Evolutionary conservation across 2,888 invertebrate genomes (phyloP).

Genomic region (Hydrotaea diabolus): DNA sequence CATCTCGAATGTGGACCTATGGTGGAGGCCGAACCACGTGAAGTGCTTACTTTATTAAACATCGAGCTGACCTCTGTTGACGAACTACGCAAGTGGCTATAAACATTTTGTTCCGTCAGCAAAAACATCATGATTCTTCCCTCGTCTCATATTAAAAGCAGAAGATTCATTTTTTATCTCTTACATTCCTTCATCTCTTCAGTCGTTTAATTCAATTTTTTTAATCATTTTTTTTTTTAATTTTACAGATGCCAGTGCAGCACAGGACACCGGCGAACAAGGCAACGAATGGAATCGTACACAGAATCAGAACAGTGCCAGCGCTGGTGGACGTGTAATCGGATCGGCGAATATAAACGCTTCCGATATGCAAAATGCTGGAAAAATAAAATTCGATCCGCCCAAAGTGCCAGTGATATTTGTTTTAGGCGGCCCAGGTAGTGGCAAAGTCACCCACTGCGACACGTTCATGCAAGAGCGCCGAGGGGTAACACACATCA

Average conservation of each 20-base stretch:
- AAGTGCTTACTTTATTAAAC: no score
- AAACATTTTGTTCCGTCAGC: no score
- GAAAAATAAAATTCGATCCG: slow-evolving; percentile 91
- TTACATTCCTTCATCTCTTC: no score
- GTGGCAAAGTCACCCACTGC: slow-evolving; percentile 99
- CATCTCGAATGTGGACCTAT: no score
- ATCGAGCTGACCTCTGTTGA: no score
- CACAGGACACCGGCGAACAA: slow-evolving; percentile 88
- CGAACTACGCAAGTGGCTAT: no score
- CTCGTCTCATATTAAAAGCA: no score
- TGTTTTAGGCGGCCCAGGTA: slow-evolving; percentile 96
- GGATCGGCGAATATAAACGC: slow-evolving; percentile 84
- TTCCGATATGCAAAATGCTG: slow-evolving; percentile 90
- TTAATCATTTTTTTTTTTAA: background rate
- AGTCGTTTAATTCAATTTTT: no score
- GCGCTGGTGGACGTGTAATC: slow-evolving; percentile 67
- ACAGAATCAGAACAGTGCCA: slow-evolving; percentile 74
- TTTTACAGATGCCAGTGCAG: slow-evolving; percentile 83
- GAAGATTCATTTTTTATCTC: no score
- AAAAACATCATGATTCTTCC: no score
- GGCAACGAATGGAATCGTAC: slow-evolving; percentile 80
- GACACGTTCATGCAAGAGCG: slow-evolving; percentile 94
- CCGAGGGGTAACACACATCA: slow-evolving; percentile 91
- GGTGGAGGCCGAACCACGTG: no score
- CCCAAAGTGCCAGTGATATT: slow-evolving; percentile 94